A percentile compares a stretch with the other conserved stretches of the same genome.
Conservation (phyloP, 2,888 invertebrate species). For the Agrochola lota region DNA sequence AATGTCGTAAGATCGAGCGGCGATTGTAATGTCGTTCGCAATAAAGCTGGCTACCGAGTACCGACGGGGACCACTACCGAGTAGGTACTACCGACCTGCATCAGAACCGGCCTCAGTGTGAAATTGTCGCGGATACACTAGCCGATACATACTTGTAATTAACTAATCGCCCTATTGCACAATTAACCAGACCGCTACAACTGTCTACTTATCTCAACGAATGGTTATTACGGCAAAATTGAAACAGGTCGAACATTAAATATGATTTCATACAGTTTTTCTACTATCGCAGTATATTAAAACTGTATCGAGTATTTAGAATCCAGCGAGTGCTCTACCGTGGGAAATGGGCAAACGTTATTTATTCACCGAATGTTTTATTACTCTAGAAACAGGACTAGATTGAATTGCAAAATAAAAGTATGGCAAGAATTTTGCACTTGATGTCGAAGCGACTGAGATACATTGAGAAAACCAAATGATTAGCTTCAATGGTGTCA, state of each 20-base stretch:
- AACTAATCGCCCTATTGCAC: conserved; percentile 76
- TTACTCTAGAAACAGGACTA: conserved; percentile 22
- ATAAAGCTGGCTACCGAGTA: conserved; percentile 7
- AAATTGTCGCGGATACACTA: conserved; percentile 59
- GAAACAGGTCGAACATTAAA: conserved; percentile 71
- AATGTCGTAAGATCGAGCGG: conserved; percentile 44
- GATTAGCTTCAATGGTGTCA: conserved; percentile 23
- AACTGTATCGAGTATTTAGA: conserved; percentile 52
- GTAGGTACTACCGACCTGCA: conserved; percentile 14
- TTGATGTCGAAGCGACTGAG: conserved; percentile 19
- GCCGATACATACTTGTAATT: conserved; percentile 71
- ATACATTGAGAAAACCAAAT: conserved; percentile 25
- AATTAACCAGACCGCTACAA: conserved; percentile 67
- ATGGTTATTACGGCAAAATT: conserved; percentile 64
- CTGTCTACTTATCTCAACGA: conserved; percentile 64
- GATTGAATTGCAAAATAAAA: conserved; percentile 23
- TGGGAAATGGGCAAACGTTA: conserved; percentile 56
- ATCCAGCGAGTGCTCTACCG: conserved; percentile 43
- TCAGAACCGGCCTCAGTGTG: conserved; percentile 40
- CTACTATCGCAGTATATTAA: conserved; percentile 58
- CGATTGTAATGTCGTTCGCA: conserved; percentile 48
- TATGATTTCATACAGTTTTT: conserved; percentile 69
- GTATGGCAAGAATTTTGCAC: background rate
- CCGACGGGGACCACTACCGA: background rate
- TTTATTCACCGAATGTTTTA: conserved; percentile 35